These are phyloP conservation scores for Drosophila buzzatii DNA, from an alignment of 2,888 invertebrate species.

Conservation along the genomic window DNA sequence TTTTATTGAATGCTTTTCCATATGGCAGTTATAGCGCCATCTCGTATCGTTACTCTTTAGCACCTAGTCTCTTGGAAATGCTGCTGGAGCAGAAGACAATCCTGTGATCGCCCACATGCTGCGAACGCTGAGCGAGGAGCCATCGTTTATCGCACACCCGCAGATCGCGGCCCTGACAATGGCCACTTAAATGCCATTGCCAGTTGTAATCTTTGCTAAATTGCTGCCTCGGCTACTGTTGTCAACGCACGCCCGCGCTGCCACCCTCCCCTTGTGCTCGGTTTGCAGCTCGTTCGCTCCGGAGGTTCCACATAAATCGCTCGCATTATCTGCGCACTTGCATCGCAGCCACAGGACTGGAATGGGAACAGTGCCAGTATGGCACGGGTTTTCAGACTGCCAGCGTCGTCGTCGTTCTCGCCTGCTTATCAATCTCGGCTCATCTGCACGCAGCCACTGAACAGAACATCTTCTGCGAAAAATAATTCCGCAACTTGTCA, in stretches of 20 bases:
- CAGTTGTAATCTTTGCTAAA: conserved; percentile 80
- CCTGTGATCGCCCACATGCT: conserved; percentile 67
- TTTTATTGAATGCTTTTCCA: too few species aligned
- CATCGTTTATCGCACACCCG: conserved; percentile 52
- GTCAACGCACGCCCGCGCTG: conserved; percentile 30
- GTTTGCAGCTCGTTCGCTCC: conserved; percentile 11
- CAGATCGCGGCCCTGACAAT: conserved; percentile 73
- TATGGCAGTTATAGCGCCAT: conserved; percentile 38
- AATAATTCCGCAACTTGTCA: conserved; percentile 79
- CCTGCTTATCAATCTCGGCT: conserved; percentile 76
- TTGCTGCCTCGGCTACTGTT: conserved; percentile 68
- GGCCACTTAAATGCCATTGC: conserved; percentile 81
- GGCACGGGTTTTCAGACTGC: conserved; percentile 46
- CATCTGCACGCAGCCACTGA: conserved; percentile 75
- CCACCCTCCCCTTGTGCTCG: background rate
- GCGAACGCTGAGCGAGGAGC: conserved; percentile 42
- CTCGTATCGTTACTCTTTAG: background rate
- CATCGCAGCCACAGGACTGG: conserved; percentile 51
- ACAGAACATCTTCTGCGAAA: conserved; percentile 78
- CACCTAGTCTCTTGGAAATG: background rate
- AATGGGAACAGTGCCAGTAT: conserved; percentile 49
- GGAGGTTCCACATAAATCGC: conserved; percentile 77
- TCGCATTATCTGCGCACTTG: conserved; percentile 72
- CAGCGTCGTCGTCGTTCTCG: conserved; percentile 25
- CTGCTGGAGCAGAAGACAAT: conserved; percentile 20